These are phyloP conservation scores for Chelonoidis abingdonii DNA, from an alignment of 2,113 vertebrate species.

Conservation along the genomic window DNA sequence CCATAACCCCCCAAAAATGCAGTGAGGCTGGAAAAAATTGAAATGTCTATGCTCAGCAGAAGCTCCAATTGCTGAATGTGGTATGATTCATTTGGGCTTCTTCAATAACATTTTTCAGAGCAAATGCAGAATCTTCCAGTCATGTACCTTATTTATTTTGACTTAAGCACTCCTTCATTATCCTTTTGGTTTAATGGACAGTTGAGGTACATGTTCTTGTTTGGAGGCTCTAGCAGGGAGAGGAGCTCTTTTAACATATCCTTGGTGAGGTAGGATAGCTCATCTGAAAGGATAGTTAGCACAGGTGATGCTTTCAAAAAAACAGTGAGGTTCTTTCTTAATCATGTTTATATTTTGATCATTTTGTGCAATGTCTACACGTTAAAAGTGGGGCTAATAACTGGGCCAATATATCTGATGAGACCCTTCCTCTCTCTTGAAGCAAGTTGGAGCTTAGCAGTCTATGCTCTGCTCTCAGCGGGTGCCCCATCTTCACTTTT, in stretches of 20 bases:
- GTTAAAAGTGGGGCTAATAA: not conserved
- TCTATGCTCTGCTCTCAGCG: not conserved
- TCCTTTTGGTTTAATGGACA: not conserved
- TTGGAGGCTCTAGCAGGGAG: not conserved
- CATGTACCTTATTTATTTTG: not conserved
- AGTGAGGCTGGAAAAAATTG: not conserved
- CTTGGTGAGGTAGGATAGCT: not conserved
- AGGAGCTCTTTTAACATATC: not conserved
- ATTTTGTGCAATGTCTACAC: not conserved
- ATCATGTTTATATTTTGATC: not conserved
- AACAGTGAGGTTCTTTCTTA: not conserved
- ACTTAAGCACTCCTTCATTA: not conserved
- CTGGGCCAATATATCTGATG: not conserved
- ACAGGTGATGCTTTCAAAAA: not conserved
- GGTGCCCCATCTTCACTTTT: not conserved
- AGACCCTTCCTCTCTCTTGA: not conserved
- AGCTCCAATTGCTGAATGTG: not conserved
- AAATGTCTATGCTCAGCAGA: not conserved
- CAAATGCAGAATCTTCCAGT: not conserved
- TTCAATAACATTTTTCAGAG: not conserved
- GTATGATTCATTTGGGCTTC: not conserved
- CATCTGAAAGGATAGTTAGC: not conserved
- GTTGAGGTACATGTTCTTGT: not conserved
- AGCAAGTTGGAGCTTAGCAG: not conserved
- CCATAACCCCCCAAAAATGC: not conserved